Evolutionary conservation across 2,797 vertebrate genomes (phyloP), one percentile per base, ranked within the genome.

Genomic region (Botia almorhae): DNA sequence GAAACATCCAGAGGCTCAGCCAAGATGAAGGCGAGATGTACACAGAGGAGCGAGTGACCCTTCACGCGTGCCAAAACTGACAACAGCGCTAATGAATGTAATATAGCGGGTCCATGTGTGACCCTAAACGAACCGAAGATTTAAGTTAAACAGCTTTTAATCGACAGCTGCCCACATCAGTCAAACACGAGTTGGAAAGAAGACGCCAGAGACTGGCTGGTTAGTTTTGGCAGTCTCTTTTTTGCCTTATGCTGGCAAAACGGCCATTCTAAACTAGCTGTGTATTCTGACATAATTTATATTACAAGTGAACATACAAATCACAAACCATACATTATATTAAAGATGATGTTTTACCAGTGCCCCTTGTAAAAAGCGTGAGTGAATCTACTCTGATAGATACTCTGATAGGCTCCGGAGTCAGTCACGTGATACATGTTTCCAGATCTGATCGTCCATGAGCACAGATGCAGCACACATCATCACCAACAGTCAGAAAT

Each of bases 81-180:
- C 58, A 56, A 69, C 55, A 33, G 68, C 51, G 43, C 29, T 69
- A 61, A 82, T 51, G 26, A 71, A 78, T 50, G 61, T 26, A 26
- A 26, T 1, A 1, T n/a, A 46, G 16, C 5, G 7, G 17, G 21
- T 46, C 51, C 36, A 68, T 69, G 64, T 69, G 75, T 29, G 64
- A 77, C 51, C 64, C 64, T 58, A 14, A 46, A 46, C 1, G 36
- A 46, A 69, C 21, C 46, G 51, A 7, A 58, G 7, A 14, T 19
- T 14, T 69, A 39, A 2, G 29, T 23, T n/a, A 48, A 77, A n/a
- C 0, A 8, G 64, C 2, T 68, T 76, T 76, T 76, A 50, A 76
- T 46, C 1, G 74, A 56, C 74, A 58, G 36, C 51, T 77, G 50
- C 10, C 12, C 5, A 16, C 10, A 19, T 76, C 51, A 58, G 7